These are phyloP conservation scores for Drymodes brunneopygia DNA, from an alignment of 2,113 vertebrate genomes.

Conservation along the genomic window DNA sequence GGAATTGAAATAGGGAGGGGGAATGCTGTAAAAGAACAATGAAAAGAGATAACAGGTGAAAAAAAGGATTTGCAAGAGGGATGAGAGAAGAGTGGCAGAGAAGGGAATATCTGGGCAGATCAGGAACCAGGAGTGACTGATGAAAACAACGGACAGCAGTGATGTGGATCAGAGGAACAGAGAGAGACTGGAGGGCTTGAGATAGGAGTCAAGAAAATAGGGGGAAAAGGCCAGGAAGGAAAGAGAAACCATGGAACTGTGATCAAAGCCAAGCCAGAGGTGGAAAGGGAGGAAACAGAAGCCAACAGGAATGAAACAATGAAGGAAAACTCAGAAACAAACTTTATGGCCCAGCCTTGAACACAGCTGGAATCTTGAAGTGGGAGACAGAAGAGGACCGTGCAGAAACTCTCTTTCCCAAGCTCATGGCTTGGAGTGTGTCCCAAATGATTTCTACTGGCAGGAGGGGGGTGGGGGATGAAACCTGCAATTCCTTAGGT, in stretches of 20 bases:
- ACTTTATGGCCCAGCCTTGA: background rate
- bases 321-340: slow-evolving; percentile 8
- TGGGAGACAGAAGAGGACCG: background rate
- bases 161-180: background rate
- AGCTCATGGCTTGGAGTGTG: background rate
- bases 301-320: slow-evolving; percentile 27
- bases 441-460: background rate
- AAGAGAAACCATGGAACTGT: background rate
- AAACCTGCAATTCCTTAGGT: background rate
- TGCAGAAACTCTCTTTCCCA: background rate
- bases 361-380: background rate
- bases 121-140: background rate
- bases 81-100: background rate
- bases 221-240: slow-evolving; percentile 7
- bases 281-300: background rate
- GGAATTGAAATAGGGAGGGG: background rate
- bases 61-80: background rate
- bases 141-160: background rate
- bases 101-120: background rate
- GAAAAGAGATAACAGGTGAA: background rate
- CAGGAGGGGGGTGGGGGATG: background rate
- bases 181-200: background rate
- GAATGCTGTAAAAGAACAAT: background rate
- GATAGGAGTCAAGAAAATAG: background rate
- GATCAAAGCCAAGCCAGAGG: slow-evolving; percentile 24